These are phyloP conservation scores for Microplitis manilae DNA, from an alignment of 2,888 invertebrate species.

Conservation along the genomic window DNA sequence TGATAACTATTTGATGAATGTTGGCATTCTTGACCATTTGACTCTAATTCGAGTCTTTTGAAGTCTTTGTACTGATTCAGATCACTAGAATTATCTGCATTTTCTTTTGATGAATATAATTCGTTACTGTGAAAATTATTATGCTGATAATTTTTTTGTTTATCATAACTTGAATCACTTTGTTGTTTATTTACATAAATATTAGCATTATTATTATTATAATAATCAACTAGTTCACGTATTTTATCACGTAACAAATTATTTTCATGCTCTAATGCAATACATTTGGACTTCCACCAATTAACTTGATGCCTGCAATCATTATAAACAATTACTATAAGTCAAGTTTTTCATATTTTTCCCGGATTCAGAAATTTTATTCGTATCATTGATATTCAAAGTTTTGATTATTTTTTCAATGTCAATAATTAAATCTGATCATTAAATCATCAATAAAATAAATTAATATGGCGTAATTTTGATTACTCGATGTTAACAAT, in stretches of 20 bases:
- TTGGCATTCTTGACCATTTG: background rate
- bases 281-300: constrained; percentile 68
- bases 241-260: constrained; percentile 56
- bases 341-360: too few species aligned
- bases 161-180: background rate
- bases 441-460: too few species aligned
- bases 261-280: constrained; percentile 66
- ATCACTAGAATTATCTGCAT: too few species aligned
- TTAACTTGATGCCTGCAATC: constrained; percentile 62
- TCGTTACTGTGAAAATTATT: too few species aligned
- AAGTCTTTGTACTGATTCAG: background rate
- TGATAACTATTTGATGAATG: background rate
- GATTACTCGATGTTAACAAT: too few species aligned
- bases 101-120: too few species aligned
- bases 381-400: too few species aligned
- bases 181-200: background rate
- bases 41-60: background rate
- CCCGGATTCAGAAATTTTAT: too few species aligned
- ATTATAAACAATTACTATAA: background rate
- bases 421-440: too few species aligned
- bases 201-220: background rate
- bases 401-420: too few species aligned
- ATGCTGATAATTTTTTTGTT: background rate
- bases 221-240: constrained; percentile 44
- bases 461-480: too few species aligned